Evolutionary conservation across 2,888 invertebrate species (phyloP).

Genomic region (Capitulum mitella): DNA sequence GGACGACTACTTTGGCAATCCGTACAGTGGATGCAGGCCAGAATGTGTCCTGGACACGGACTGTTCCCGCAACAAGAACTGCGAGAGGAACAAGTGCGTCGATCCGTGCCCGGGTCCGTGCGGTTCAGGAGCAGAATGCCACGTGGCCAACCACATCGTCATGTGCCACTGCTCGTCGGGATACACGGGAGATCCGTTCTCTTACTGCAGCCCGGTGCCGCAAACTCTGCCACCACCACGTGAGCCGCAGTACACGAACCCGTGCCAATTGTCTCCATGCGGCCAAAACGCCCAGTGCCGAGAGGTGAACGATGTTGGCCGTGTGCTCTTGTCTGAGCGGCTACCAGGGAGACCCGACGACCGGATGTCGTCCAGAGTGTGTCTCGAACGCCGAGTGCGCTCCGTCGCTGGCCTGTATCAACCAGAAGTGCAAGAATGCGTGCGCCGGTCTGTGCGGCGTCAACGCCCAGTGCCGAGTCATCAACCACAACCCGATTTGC

Average conservation of each 20-base stretch:
- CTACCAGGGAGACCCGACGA: constrained; percentile 61
- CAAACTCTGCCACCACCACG: not conserved
- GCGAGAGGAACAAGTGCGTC: constrained; percentile 37
- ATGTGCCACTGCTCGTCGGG: constrained; percentile 65
- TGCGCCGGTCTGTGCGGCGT: constrained; percentile 56
- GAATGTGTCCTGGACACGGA: constrained; percentile 37
- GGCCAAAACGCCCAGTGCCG: constrained; percentile 70
- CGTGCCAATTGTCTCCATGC: constrained; percentile 80
- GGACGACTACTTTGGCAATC: constrained; percentile 63
- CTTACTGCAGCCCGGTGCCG: constrained; percentile 42
- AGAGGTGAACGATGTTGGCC: constrained; percentile 30
- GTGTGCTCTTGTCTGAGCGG: constrained; percentile 69
- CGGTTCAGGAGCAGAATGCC: constrained; percentile 64
- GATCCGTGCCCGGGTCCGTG: constrained; percentile 71
- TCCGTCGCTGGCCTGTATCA: constrained; percentile 68
- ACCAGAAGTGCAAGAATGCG: constrained; percentile 60
- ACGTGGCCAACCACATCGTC: constrained; percentile 68
- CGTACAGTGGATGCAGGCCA: constrained; percentile 47
- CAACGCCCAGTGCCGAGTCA: constrained; percentile 57
- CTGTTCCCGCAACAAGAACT: constrained; percentile 38
- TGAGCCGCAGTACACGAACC: constrained; percentile 41
- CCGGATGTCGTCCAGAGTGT: constrained; percentile 73
- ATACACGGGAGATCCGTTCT: constrained; percentile 62
- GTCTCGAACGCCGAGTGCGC: constrained; percentile 72
- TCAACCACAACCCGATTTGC: constrained; percentile 66